phyloP scores from a whole-genome alignment of 2,113 vertebrate genomes.

The Elanus axillaris region DNA sequence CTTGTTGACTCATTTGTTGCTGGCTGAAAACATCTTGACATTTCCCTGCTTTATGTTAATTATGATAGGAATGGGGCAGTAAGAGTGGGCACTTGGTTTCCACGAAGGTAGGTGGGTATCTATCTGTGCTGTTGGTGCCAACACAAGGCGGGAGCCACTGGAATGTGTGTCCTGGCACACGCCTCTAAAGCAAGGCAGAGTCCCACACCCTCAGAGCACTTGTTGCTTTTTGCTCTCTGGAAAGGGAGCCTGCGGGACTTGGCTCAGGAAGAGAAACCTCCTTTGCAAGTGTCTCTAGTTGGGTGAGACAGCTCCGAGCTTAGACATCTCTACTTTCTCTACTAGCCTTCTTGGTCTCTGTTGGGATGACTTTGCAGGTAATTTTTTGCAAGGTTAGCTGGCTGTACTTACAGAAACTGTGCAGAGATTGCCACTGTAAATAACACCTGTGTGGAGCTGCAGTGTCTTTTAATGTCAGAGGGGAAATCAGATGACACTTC shows the following conservation, averaged over 20 bases:
- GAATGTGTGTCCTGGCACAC: fast-evolving
- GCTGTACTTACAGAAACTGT: background rate
- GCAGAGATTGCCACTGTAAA: background rate
- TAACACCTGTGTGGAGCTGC: background rate
- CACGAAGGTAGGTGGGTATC: background rate
- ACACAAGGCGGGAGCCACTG: fast-evolving
- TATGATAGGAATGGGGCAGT: background rate
- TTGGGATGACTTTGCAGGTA: background rate
- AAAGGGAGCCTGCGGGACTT: background rate
- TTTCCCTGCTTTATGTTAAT: background rate
- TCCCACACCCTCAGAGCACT: fast-evolving
- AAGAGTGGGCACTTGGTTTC: background rate
- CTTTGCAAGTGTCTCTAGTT: background rate
- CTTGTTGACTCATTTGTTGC: background rate
- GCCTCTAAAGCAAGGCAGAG: background rate
- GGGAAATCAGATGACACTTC: background rate
- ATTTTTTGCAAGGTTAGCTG: background rate
- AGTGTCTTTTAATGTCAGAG: background rate
- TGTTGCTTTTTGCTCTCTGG: background rate
- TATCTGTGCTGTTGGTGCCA: background rate
- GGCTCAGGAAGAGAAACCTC: background rate
- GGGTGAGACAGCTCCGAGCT: background rate
- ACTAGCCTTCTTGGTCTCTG: background rate
- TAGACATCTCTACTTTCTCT: background rate
- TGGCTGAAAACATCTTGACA: fast-evolving